Conservation (phyloP, 1,140 invertebrate genomes). For the Drosophila neocordata region DNA sequence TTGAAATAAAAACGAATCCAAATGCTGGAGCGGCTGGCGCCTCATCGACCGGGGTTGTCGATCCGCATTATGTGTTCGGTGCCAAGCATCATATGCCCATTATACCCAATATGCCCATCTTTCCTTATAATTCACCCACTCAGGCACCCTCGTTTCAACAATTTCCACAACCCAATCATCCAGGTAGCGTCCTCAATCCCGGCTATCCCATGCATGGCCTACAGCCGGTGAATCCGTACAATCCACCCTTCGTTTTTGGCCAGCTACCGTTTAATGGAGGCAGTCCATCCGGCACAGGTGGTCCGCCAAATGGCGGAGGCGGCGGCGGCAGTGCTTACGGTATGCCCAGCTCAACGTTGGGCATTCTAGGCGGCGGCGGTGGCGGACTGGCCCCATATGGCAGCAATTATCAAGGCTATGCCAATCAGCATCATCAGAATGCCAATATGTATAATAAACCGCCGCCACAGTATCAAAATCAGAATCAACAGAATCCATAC, state of each 20-base stretch:
- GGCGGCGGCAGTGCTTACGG: slow-evolving; percentile 55
- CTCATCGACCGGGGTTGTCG: slow-evolving; percentile 65
- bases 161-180: slow-evolving; percentile 82
- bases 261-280: slow-evolving; percentile 68
- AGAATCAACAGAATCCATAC: slow-evolving; percentile 77
- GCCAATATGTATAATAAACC: slow-evolving; percentile 82
- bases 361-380: slow-evolving; percentile 71
- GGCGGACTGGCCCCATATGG: slow-evolving; percentile 69
- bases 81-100: slow-evolving; percentile 75
- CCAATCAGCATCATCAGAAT: slow-evolving; percentile 60
- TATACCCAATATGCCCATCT: slow-evolving; percentile 81
- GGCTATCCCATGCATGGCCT: slow-evolving; percentile 76
- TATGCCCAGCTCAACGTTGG: slow-evolving; percentile 64
- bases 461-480: slow-evolving; percentile 79
- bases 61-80: slow-evolving; percentile 82
- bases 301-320: slow-evolving; percentile 61
- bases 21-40: slow-evolving; percentile 57
- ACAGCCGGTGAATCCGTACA: slow-evolving; percentile 82
- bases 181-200: slow-evolving; percentile 80
- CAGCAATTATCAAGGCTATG: slow-evolving; percentile 68
- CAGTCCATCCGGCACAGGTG: slow-evolving; percentile 67
- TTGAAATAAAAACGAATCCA: slow-evolving; percentile 3
- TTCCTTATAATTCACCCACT: slow-evolving; percentile 81
- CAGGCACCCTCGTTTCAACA: slow-evolving; percentile 78
- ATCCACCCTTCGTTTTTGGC: slow-evolving; percentile 79